A percentile compares a stretch with the other conserved stretches of the same genome.
Conservation (phyloP, 2,888 invertebrate genomes). For the Clitarchus hookeri region DNA sequence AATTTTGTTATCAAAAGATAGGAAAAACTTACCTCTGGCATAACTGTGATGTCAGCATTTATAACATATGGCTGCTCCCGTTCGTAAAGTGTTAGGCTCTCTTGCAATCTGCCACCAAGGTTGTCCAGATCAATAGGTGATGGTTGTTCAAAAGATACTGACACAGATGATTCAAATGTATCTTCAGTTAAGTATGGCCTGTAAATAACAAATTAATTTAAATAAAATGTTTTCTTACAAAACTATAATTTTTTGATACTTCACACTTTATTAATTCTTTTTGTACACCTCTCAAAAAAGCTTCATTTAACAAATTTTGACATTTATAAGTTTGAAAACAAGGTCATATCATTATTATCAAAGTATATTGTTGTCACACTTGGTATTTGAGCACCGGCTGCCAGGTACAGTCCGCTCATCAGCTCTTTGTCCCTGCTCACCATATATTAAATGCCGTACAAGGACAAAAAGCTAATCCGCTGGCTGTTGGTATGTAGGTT, state of each 20-base stretch:
- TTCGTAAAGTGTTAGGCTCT: slow-evolving; percentile 67
- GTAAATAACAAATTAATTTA: neutral
- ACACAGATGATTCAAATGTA: slow-evolving; percentile 75
- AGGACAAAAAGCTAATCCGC: too few species aligned
- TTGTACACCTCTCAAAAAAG: too few species aligned
- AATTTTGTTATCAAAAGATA: neutral
- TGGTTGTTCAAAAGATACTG: slow-evolving; percentile 66
- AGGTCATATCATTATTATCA: too few species aligned
- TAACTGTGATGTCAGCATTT: slow-evolving; percentile 90
- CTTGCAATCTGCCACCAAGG: slow-evolving; percentile 76
- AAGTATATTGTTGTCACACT: too few species aligned
- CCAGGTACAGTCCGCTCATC: too few species aligned
- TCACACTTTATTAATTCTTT: too few species aligned
- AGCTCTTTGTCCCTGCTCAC: too few species aligned
- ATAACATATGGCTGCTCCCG: slow-evolving; percentile 77
- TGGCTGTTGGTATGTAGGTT: too few species aligned
- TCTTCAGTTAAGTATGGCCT: slow-evolving; percentile 84
- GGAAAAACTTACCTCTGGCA: slow-evolving; percentile 71
- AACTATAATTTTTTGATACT: neutral
- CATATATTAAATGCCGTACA: too few species aligned
- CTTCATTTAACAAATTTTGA: too few species aligned
- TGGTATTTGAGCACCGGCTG: too few species aligned
- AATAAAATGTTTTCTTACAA: neutral
- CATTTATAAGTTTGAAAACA: too few species aligned
- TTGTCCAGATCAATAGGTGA: slow-evolving; percentile 65